Evolutionary conservation across 2,797 vertebrate species (phyloP).

Genomic region (Thripadectes ignobilis): DNA sequence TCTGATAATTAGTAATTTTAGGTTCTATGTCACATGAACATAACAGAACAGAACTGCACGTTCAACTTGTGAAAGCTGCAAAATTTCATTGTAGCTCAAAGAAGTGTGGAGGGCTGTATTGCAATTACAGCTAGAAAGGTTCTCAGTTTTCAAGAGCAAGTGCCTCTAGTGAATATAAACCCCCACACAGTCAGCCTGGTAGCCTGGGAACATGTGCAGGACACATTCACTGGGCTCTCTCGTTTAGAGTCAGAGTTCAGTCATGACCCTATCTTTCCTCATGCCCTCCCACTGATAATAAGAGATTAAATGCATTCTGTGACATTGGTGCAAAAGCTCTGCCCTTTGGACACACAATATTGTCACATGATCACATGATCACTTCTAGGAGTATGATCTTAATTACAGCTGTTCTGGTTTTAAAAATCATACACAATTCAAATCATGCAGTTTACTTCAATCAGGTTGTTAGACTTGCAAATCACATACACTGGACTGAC

Average conservation of each 20-base stretch:
- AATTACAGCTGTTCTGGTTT: neutral
- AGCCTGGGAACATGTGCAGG: neutral
- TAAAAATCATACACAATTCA: neutral
- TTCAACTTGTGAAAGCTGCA: neutral
- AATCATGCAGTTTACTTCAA: neutral
- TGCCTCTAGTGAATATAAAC: neutral
- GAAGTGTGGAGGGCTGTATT: neutral
- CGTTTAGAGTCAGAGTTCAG: neutral
- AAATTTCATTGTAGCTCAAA: neutral
- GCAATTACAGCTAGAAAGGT: neutral
- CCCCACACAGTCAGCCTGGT: fast-evolving
- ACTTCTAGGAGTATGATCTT: neutral
- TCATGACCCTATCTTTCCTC: neutral
- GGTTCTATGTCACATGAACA: neutral
- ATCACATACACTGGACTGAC: neutral
- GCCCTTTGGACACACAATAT: neutral
- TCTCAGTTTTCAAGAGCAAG: neutral
- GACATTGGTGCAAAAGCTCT: neutral
- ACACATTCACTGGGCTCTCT: neutral
- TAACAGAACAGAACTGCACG: neutral
- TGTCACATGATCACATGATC: neutral
- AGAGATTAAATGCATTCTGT: neutral
- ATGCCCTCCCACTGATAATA: neutral
- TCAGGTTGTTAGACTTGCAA: neutral
- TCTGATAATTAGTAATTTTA: neutral